A percentile compares a stretch with the other conserved stretches of the same genome.
Evolutionary conservation across 2,797 vertebrate genomes (phyloP).

Genomic region (Tapera naevia): DNA sequence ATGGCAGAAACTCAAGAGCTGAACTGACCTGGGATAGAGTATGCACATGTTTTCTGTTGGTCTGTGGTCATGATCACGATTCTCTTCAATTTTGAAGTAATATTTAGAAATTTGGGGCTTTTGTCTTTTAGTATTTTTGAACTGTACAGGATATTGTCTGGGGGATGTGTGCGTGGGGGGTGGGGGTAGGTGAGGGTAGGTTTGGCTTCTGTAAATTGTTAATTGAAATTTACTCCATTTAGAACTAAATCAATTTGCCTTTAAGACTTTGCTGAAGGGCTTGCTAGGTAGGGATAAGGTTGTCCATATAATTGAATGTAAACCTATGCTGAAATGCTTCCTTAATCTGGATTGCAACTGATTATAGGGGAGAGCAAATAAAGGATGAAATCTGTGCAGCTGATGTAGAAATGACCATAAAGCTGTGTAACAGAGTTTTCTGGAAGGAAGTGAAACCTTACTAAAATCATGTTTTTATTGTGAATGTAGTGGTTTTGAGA

Average conservation of each 20-base stretch:
- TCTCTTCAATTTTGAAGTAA: not conserved
- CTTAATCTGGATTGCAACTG: not conserved
- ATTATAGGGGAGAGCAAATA: not conserved
- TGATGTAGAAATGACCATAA: not conserved
- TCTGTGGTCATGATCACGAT: not conserved
- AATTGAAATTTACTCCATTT: not conserved
- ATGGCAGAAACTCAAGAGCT: not conserved
- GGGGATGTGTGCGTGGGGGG: too few species aligned
- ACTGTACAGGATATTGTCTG: fast-evolving
- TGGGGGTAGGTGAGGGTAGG: too few species aligned
- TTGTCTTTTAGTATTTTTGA: not conserved
- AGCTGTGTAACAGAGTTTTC: not conserved
- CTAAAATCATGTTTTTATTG: not conserved
- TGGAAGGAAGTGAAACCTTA: not conserved
- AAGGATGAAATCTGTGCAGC: not conserved
- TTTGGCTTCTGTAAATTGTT: not conserved
- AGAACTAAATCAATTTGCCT: not conserved
- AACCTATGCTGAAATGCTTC: not conserved
- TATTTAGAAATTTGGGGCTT: not conserved
- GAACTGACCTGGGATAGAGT: not conserved
- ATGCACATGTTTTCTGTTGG: not conserved
- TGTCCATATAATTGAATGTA: not conserved
- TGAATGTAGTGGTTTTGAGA: fast-evolving
- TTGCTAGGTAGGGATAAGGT: not conserved
- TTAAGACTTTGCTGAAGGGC: not conserved